Base-by-base conservation (phyloP, 2,888 invertebrate species). In the Hirudinaria manillensis region DNA sequence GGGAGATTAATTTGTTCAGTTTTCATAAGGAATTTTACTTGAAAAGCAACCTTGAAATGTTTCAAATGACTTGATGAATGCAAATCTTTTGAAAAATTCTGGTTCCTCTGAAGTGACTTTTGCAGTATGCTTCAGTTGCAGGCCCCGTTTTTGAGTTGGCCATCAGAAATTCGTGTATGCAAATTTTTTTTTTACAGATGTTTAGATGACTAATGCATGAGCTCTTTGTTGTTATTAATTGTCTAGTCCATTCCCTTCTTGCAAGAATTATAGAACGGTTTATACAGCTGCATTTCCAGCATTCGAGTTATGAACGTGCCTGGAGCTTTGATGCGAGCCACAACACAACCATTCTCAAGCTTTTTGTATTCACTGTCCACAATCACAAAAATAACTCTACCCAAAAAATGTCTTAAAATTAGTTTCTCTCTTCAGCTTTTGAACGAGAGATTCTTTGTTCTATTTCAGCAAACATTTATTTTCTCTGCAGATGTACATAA, bases 201-300 rank as follows among this genome's bases (percentile, higher is more conserved):
- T 4, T 27, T 61, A 61, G 61, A 27, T 61, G 61, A 61, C 0
- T 27, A 3, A 16, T 27, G 6, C 61, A 27, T 16, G 61, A 61
- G 29, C 29, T 24, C 29, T 61, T 61, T 16, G 21, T 61, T 27
- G 61, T 61, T 61, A 61, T 61, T 27, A 61, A 27, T 61, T 61
- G 61, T 61, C 61, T 61, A 61, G 61, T 61, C 61, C 61, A 61
- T 61, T 61, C 61, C 61, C 61, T 61, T 61, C 29, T 61, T 16
- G 24, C 61, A 61, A 61, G 24, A 61, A 61, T 27, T 24, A 61
- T 61, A 21, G 61, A 27, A 61, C 24, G 29, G 24, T 61, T 61
- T 27, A 61, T 61, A 29, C 61, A 61, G 61, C 29, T 61, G 61
- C 24, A 24, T 61, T 61, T 61, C 61, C 29, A 61, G 13, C 19